These are phyloP conservation scores for Drosophila helvetica DNA, from an alignment of 2,888 invertebrate genomes.

Conservation along the genomic window DNA sequence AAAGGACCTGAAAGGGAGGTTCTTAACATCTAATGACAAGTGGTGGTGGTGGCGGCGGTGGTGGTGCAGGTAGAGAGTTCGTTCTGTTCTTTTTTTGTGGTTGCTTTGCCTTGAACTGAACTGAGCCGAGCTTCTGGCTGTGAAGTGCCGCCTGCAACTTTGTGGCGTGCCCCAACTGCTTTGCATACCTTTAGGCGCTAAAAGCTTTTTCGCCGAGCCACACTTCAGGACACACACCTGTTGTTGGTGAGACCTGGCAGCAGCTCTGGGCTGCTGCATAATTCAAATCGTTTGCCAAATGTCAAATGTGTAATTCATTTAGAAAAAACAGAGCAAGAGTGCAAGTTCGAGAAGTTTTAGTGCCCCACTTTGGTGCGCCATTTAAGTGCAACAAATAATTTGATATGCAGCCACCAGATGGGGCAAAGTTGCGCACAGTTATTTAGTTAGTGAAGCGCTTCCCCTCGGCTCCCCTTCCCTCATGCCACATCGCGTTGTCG, in stretches of 20 bases:
- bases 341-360: conserved; percentile 5
- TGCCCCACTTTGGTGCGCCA: conserved; percentile 29
- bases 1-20: not conserved
- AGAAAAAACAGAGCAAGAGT: conserved; percentile 1
- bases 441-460: conserved; percentile 68
- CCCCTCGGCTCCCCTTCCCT: not conserved
- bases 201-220: conserved; percentile 58
- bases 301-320: conserved; percentile 55
- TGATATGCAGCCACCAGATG: conserved; percentile 22
- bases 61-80: not conserved
- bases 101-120: conserved; percentile 28
- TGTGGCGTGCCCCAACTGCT: conserved; percentile 38
- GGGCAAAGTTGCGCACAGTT: conserved; percentile 57
- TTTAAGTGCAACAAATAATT: conserved; percentile 67
- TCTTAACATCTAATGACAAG: conserved; percentile 54
- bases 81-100: conserved; percentile 22
- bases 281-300: conserved; percentile 59
- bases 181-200: conserved; percentile 69
- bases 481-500: conserved; percentile 48
- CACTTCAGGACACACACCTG: conserved; percentile 53
- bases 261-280: conserved; percentile 48
- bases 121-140: not conserved
- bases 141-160: conserved; percentile 39
- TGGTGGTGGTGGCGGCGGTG: not conserved
- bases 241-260: conserved; percentile 44